Evolutionary conservation across 2,888 invertebrate genomes (phyloP).

Genomic region (Perizoma affinitatum): DNA sequence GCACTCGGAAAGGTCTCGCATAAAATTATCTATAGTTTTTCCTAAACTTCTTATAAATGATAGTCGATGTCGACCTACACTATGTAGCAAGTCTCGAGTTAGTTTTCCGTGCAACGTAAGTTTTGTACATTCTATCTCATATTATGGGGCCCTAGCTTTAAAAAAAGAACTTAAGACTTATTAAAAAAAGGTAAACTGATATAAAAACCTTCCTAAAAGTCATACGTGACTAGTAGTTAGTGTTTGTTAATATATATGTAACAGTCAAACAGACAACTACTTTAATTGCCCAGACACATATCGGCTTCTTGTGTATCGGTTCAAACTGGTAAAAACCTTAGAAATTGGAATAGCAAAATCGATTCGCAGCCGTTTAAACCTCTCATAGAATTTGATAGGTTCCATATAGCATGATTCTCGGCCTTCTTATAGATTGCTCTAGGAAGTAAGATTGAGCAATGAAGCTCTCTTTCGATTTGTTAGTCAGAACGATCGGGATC

Average conservation of each 20-base stretch:
- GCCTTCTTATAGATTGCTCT: slow-evolving; percentile 44
- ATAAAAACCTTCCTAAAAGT: too few species aligned
- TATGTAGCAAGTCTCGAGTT: too few species aligned
- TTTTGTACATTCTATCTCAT: too few species aligned
- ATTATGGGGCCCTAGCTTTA: too few species aligned
- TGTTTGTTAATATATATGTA: too few species aligned
- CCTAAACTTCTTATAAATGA: neutral
- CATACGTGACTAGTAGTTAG: too few species aligned
- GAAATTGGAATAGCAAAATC: slow-evolving; percentile 31
- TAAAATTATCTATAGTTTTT: slow-evolving; percentile 3
- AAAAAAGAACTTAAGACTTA: too few species aligned
- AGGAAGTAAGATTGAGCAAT: slow-evolving; percentile 57
- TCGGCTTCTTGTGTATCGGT: too few species aligned
- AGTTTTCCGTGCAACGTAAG: too few species aligned
- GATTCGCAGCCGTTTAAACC: slow-evolving; percentile 40
- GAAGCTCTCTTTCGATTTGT: slow-evolving; percentile 57
- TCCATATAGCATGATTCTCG: slow-evolving; percentile 41
- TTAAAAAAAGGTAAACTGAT: too few species aligned
- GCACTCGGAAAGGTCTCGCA: slow-evolving; percentile 5
- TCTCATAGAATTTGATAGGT: slow-evolving; percentile 41
- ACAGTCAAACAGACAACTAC: too few species aligned
- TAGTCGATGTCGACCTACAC: neutral
- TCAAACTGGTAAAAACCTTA: neutral
- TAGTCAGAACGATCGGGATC: slow-evolving; percentile 53
- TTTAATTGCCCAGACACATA: too few species aligned